A percentile compares a stretch with the other conserved stretches of the same genome.
phyloP scores from a whole-genome alignment of 1,140 invertebrate species.

The Sipha flava region DNA sequence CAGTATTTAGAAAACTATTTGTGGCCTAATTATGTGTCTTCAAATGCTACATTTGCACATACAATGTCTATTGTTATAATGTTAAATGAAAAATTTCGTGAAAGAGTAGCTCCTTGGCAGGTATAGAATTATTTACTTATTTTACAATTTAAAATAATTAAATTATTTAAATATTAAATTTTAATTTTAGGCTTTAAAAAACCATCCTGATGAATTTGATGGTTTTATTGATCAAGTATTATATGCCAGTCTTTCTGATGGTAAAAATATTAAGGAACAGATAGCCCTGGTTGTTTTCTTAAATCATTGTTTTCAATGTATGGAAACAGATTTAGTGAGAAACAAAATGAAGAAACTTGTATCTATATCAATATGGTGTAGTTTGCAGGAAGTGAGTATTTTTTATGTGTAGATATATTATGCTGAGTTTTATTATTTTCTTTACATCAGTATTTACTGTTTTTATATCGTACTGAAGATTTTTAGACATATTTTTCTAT shows the following conservation, averaged over 20 bases:
- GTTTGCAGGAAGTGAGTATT: slow-evolving; percentile 61
- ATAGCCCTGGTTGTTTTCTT: slow-evolving; percentile 82
- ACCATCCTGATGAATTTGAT: slow-evolving; percentile 69
- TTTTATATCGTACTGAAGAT: too few relatives aligned
- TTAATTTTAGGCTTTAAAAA: slow-evolving; percentile 60
- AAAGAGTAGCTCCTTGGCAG: slow-evolving; percentile 93
- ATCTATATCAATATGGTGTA: slow-evolving; percentile 89
- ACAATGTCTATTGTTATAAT: slow-evolving; percentile 93
- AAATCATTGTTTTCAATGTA: slow-evolving; percentile 93
- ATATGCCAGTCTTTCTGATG: slow-evolving; percentile 56
- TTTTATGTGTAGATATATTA: too few relatives aligned
- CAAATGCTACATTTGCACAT: slow-evolving; percentile 63
- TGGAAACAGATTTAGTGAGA: slow-evolving; percentile 88
- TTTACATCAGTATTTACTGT: too few relatives aligned
- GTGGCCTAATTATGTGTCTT: slow-evolving; percentile 85
- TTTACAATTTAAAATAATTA: background rate
- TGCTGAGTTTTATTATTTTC: too few relatives aligned
- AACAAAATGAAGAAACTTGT: slow-evolving; percentile 87
- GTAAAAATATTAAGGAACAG: slow-evolving; percentile 64
- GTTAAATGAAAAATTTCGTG: slow-evolving; percentile 97
- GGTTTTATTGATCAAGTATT: slow-evolving; percentile 82
- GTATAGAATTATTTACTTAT: slow-evolving; percentile 45
- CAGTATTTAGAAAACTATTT: slow-evolving; percentile 95
- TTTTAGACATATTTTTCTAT: too few relatives aligned
- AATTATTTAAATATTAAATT: background rate